phyloP scores from a whole-genome alignment of 1,140 invertebrate genomes.

The Leptinotarsa lineolata region DNA sequence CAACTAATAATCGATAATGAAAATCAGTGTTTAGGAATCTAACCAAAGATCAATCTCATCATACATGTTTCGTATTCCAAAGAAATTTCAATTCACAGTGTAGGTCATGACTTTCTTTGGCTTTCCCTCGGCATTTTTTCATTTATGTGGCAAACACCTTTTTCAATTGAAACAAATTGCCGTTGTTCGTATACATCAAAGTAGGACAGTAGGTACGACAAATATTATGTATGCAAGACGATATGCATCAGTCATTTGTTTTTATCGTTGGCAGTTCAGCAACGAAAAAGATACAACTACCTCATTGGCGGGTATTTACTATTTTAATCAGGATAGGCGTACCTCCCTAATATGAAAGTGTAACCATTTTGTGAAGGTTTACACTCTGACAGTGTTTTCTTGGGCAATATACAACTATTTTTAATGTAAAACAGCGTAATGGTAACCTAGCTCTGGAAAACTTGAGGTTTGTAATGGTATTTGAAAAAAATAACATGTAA shows the following conservation, averaged over 20 bases:
- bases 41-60: no score
- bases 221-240: conserved; percentile 13
- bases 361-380: no score
- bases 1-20: no score
- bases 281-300: neutral
- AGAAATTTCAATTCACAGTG: conserved; percentile 4
- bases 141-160: conserved; percentile 12
- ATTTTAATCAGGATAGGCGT: no score
- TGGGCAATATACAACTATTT: no score
- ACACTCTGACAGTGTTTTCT: no score
- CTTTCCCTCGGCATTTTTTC: conserved; percentile 28
- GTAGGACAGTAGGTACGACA: conserved; percentile 8
- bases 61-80: neutral
- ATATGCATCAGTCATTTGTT: conserved; percentile 1
- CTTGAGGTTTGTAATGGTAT: no score
- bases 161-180: conserved; percentile 22
- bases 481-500: no score
- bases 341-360: no score
- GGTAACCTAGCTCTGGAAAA: no score
- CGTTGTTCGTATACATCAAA: neutral
- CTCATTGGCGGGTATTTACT: neutral
- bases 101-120: conserved; percentile 24
- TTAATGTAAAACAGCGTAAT: no score
- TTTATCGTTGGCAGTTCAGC: neutral
- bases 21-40: no score